These are phyloP conservation scores for Trichacis sp. DNA, from an alignment of 2,888 invertebrate species.

Conservation along the genomic window DNA sequence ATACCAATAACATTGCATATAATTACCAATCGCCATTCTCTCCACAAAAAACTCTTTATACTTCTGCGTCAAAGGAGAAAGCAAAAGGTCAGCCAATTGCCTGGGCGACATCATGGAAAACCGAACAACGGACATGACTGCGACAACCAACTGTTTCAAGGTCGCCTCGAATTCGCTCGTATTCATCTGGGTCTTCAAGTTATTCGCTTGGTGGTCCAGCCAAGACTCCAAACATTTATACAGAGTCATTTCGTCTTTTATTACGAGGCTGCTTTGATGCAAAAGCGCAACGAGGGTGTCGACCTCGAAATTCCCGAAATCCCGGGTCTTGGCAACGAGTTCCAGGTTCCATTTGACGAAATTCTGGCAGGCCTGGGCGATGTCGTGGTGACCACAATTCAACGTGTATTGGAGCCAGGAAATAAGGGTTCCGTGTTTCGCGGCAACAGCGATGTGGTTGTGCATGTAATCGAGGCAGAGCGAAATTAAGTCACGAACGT, in stretches of 20 bases:
- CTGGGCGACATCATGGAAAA: slow-evolving; percentile 96
- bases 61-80: slow-evolving; percentile 82
- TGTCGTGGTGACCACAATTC: slow-evolving; percentile 81
- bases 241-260: slow-evolving; percentile 89
- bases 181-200: slow-evolving; percentile 65
- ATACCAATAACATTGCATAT: too few relatives aligned
- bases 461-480: slow-evolving; percentile 91
- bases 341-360: slow-evolving; percentile 94
- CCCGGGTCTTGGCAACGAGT: slow-evolving; percentile 81
- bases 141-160: slow-evolving; percentile 78
- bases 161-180: slow-evolving; percentile 72
- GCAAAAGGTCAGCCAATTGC: slow-evolving; percentile 84
- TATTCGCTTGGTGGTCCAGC: slow-evolving; percentile 80
- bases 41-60: slow-evolving; percentile 90
- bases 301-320: slow-evolving; percentile 85
- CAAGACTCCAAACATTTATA: slow-evolving; percentile 83
- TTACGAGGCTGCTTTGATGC: slow-evolving; percentile 88
- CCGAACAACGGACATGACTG: slow-evolving; percentile 81
- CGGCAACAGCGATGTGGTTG: slow-evolving; percentile 86
- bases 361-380: slow-evolving; percentile 82
- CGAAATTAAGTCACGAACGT: slow-evolving; percentile 88
- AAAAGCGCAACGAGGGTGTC: slow-evolving; percentile 82
- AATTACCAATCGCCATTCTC: slow-evolving; percentile 83
- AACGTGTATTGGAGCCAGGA: slow-evolving; percentile 93
- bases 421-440: slow-evolving; percentile 83